These are phyloP conservation scores for Ictalurus furcatus DNA, from an alignment of 2,113 vertebrate genomes.

Conservation along the genomic window DNA sequence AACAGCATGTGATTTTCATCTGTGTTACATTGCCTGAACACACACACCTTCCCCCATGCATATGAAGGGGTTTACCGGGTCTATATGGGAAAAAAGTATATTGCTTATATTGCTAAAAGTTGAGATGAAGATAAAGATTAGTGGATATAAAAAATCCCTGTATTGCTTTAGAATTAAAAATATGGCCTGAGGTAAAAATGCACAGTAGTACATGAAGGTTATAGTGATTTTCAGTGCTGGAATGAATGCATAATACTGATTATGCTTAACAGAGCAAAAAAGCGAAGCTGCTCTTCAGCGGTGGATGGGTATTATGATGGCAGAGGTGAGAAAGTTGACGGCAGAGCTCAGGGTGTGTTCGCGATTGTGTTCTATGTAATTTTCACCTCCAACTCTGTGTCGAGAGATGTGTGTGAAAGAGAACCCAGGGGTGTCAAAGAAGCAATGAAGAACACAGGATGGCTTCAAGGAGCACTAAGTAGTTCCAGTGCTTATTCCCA, in stretches of 20 bases:
- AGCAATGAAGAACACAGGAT: not conserved
- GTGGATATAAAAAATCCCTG: not conserved
- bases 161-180: not conserved
- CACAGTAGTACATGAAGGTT: not conserved
- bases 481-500: not conserved
- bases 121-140: not conserved
- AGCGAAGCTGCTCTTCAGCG: not conserved
- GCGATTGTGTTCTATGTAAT: constrained; percentile 10
- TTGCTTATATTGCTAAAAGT: not conserved
- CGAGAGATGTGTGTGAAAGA: not conserved
- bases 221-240: not conserved
- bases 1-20: not conserved
- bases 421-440: not conserved
- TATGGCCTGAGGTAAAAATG: not conserved
- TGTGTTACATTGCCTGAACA: not conserved
- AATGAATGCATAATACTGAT: not conserved
- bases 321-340: constrained; percentile 4
- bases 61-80: not conserved
- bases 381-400: constrained; percentile 22
- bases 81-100: not conserved
- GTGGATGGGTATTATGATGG: not conserved
- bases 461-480: not conserved
- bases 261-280: not conserved
- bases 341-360: not conserved
- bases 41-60: not conserved